phyloP scores from a whole-genome alignment of 1,140 invertebrate genomes.

The Drosophila guanche region DNA sequence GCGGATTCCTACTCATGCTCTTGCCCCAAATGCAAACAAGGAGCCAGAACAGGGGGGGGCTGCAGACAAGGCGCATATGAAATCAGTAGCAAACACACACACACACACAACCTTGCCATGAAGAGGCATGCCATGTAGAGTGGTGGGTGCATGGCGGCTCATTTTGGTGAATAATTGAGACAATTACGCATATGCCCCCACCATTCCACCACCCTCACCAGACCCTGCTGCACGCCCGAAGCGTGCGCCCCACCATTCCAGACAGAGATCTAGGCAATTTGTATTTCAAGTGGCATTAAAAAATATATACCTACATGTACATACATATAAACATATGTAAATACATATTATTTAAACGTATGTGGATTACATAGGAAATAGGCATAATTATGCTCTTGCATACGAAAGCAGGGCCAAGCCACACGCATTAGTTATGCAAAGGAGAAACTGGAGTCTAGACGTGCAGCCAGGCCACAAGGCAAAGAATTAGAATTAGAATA shows the following conservation, averaged over 20 bases:
- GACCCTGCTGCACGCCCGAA: constrained; percentile 4
- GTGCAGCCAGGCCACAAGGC: not conserved
- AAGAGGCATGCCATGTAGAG: constrained; percentile 14
- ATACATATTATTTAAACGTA: constrained; percentile 6
- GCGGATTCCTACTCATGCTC: constrained; percentile 27
- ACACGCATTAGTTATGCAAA: constrained; percentile 22
- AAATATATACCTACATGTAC: constrained; percentile 38
- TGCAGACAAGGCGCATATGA: constrained; percentile 71
- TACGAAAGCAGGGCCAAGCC: constrained; percentile 8
- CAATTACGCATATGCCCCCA: constrained; percentile 67
- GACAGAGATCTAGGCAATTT: constrained; percentile 54
- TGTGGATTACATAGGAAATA: constrained; percentile 37
- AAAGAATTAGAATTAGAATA: no score
- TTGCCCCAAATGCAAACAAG: constrained; percentile 67
- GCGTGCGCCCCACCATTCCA: constrained; percentile 25
- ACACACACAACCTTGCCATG: constrained; percentile 14
- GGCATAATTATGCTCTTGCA: constrained; percentile 33
- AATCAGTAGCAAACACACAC: constrained; percentile 60
- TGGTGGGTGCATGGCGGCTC: constrained; percentile 61
- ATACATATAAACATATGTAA: constrained; percentile 15
- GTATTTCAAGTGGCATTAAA: constrained; percentile 58
- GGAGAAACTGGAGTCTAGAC: not conserved
- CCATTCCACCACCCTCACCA: not conserved
- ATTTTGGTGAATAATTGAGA: constrained; percentile 81
- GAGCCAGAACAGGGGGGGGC: constrained; percentile 23